Percentiles rank a stretch among this genome's conserved stretches.
Evolutionary conservation across 1,140 invertebrate species (phyloP).

Genomic region (Samia ricini): DNA sequence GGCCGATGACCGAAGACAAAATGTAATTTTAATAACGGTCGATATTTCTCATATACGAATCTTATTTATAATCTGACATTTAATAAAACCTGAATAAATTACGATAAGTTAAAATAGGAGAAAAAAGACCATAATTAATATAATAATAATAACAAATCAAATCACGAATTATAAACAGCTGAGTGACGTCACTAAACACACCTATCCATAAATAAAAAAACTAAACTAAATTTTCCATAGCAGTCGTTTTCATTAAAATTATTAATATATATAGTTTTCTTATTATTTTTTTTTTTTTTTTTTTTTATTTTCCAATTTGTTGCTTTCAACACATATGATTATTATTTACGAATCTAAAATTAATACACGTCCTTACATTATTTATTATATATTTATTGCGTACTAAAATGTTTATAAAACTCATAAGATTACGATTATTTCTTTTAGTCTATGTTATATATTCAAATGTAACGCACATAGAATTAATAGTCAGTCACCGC

Average conservation of each 20-base stretch:
- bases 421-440: too few relatives aligned
- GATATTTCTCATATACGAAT: too few relatives aligned
- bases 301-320: background rate
- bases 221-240: background rate
- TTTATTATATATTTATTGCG: slow-evolving; percentile 43
- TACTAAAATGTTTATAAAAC: slow-evolving; percentile 58
- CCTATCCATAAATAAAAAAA: background rate
- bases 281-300: slow-evolving; percentile 2
- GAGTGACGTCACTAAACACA: background rate
- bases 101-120: background rate
- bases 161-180: background rate
- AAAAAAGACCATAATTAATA: background rate
- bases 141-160: background rate
- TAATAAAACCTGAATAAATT: too few relatives aligned
- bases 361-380: slow-evolving; percentile 53
- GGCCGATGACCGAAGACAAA: too few relatives aligned
- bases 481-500: slow-evolving; percentile 66
- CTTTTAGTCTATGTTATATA: too few relatives aligned
- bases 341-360: slow-evolving; percentile 40
- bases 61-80: too few relatives aligned
- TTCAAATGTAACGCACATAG: too few relatives aligned
- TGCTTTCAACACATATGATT: slow-evolving; percentile 1
- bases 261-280: background rate
- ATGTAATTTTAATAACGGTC: too few relatives aligned
- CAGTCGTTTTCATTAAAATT: background rate